Base-by-base conservation (phyloP, 2,888 invertebrate genomes). In the Trachelus stipa region DNA sequence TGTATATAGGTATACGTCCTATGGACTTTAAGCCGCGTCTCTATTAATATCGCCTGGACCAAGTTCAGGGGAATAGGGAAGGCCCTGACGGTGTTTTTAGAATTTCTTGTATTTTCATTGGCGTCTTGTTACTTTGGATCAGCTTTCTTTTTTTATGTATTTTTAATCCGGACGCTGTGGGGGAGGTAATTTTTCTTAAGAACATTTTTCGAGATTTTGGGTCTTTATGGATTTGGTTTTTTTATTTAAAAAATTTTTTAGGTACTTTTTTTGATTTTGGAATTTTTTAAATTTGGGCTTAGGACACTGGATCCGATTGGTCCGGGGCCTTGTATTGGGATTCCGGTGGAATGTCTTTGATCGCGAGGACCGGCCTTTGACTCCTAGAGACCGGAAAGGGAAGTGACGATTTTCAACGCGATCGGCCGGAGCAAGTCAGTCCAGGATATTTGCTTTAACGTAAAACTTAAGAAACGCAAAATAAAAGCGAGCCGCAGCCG, bases 31-130 rank as follows among this genome's bases (percentile, higher is more conserved):
- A 56, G 56, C 56, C 56, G 56, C 56, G 56, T 56, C 82, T 85
- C 87, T 88, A 89, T 87, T 86, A 87, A 88, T 88, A 89, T 83
- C 81, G 85, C 83, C 77, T 76, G 84, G 83, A 85, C 85, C 89
- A 90, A 89, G 89, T 89, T 90, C 89, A 89, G 88, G 88, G 89
- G 88, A 86, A 88, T 81, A 81, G 83, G 83, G 85, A 84, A 83
- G 80, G 81, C 77, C 79, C 80, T 75, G 79, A 79, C 74, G 83
- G 80, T 83, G 85, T 84, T 88, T 88, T 88, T 87, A 87, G 87
- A 87, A 82, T 86, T 85, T 88, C 86, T 86, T 84, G 81, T 83
- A 80, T 81, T 82, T 80, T 84, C 77, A 75, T 78, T 73, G 35
- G 40, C 34, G 40, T n/a, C 35, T 34, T 23, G 56, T 35, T 56